Conservation (phyloP, 2,797 vertebrate genomes). For the Babyrousa celebensis region DNA sequence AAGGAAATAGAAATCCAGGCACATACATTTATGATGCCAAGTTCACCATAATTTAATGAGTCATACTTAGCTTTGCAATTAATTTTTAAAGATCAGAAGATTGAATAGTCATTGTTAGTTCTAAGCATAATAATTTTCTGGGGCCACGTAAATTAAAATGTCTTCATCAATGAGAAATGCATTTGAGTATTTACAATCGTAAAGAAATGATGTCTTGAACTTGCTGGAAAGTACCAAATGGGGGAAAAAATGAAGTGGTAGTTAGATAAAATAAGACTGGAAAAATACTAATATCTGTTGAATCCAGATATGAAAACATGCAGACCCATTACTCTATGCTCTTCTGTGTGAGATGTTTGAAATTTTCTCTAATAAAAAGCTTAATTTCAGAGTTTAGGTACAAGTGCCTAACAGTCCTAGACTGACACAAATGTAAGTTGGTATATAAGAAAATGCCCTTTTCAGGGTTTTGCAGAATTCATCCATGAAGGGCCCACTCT, state of each 20-base stretch:
- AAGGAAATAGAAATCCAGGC: constrained; percentile 69
- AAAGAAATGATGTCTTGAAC: neutral
- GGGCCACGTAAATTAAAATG: constrained; percentile 37
- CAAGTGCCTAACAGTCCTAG: neutral
- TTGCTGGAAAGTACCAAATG: constrained; percentile 2
- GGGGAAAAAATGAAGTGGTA: neutral
- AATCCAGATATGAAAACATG: neutral
- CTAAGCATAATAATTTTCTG: neutral
- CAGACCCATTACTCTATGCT: neutral
- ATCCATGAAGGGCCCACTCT: neutral
- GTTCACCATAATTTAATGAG: constrained; percentile 52
- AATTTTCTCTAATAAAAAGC: constrained; percentile 11
- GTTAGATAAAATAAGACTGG: constrained; percentile 22
- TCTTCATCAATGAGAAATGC: neutral
- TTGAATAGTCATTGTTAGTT: constrained; percentile 15
- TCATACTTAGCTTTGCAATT: constrained; percentile 4
- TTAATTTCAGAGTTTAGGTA: constrained; percentile 1
- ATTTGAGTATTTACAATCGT: neutral
- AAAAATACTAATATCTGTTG: constrained; percentile 22
- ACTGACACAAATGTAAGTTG: neutral
- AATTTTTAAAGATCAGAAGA: constrained; percentile 50
- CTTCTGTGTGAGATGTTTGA: neutral
- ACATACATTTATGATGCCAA: constrained; percentile 48
- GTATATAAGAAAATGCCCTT: neutral
- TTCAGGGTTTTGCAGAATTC: neutral